These are phyloP conservation scores for Ictalurus punctatus DNA, from an alignment of 2,113 vertebrate species.

Conservation along the genomic window DNA sequence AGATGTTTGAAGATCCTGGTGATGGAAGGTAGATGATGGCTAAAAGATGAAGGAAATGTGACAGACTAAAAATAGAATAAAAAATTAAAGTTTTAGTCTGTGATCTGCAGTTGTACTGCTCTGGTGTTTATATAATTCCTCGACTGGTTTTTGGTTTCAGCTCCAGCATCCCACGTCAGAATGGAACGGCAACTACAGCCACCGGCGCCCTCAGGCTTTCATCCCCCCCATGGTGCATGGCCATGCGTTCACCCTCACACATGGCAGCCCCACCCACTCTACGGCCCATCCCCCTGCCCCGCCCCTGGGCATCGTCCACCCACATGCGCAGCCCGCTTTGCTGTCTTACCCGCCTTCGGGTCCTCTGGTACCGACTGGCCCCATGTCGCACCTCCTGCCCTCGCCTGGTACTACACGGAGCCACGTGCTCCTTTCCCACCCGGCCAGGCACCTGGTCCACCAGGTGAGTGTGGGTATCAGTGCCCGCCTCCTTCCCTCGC, in stretches of 20 bases:
- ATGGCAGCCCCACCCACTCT: slow-evolving; percentile 88
- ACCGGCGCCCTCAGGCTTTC: slow-evolving; percentile 88
- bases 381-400: slow-evolving; percentile 90
- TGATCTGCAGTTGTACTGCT: neutral
- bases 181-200: slow-evolving; percentile 92
- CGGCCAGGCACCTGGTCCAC: slow-evolving; percentile 82
- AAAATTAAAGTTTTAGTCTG: neutral
- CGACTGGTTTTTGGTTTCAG: slow-evolving; percentile 63
- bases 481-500: slow-evolving; percentile 89
- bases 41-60: neutral
- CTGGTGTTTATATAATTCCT: neutral
- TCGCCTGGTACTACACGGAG: slow-evolving; percentile 86
- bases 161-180: slow-evolving; percentile 91
- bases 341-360: slow-evolving; percentile 85
- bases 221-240: slow-evolving; percentile 82
- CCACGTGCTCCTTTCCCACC: slow-evolving; percentile 85
- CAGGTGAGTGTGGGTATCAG: slow-evolving; percentile 94
- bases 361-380: slow-evolving; percentile 81
- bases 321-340: slow-evolving; percentile 82
- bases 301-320: slow-evolving; percentile 80
- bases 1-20: neutral
- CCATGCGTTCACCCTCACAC: slow-evolving; percentile 87
- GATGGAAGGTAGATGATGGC: neutral
- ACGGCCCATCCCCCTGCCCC: slow-evolving; percentile 81
- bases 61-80: neutral